Conservation (phyloP, 2,113 vertebrate species). For the Chloropsis hardwickii region DNA sequence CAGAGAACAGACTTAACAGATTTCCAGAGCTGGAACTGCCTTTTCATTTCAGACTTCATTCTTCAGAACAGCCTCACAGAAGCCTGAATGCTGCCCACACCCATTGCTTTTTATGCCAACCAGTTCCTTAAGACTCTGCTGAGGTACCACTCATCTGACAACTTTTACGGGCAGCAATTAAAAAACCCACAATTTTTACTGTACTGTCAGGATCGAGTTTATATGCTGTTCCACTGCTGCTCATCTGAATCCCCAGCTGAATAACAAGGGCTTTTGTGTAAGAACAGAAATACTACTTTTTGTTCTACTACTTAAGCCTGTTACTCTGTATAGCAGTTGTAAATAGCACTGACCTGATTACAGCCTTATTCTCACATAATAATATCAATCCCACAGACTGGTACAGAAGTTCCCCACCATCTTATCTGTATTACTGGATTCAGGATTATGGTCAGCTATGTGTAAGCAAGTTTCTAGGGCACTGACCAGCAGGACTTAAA, state of each 20-base stretch:
- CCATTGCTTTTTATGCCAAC: neutral
- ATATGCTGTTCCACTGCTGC: neutral
- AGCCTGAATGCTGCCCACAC: neutral
- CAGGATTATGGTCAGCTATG: neutral
- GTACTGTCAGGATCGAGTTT: neutral
- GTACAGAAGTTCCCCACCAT: neutral
- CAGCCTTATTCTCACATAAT: neutral
- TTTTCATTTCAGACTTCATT: neutral
- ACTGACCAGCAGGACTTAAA: neutral
- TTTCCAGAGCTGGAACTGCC: neutral
- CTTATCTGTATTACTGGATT: neutral
- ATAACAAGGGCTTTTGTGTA: neutral
- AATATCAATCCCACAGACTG: neutral
- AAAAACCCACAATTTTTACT: neutral
- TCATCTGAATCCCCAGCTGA: neutral
- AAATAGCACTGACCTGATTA: neutral
- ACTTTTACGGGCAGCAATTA: neutral
- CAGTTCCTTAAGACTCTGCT: neutral
- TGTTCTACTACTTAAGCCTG: neutral
- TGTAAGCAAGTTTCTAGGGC: neutral
- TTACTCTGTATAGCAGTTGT: neutral
- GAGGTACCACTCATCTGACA: neutral
- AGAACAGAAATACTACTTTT: neutral
- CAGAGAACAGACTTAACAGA: neutral
- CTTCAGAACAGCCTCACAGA: neutral